Evolutionary conservation across 2,113 vertebrate species (phyloP), one percentile per base, ranked within the genome.

Genomic region (Sebastes schlegelii): DNA sequence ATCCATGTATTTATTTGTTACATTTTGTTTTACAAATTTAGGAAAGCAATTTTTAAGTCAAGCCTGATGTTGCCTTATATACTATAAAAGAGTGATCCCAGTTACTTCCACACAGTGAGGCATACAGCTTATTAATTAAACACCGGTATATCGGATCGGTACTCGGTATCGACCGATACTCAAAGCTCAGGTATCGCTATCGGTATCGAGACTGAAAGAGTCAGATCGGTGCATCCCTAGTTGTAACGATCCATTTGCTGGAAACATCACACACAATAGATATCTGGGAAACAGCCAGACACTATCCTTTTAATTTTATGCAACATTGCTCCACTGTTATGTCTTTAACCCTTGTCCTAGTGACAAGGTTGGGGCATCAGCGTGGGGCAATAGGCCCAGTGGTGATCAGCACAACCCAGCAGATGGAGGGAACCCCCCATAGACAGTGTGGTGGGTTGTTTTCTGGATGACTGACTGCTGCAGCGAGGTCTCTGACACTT

Each of bases 401-500:
- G 40, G 82, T 91, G 86, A 93, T 91, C 86, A 92, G 72, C 79
- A 74, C 66, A 65, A 67, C 52, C 17, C 68, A 73, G 82, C 87
- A 86, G 85, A 84, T 89, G 83, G 84, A 90, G 72, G 79, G 74
- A 82, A 83, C 66, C 54, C 34, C 58, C 19, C 23, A 63, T 51
- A 40, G 67, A 78, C 55, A 63, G 71, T 0, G 9, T 48, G 21
- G 51, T 45, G 40, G 48, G 82, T 57, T 76, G 84, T 88, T 92
- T 89, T 82, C 87, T 79, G 83, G 92, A 85, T 93, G 89, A 89
- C 43, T 93, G 88, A 85, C 77, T 88, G 82, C 89, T 77, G 82
- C 88, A 72, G 84, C 83, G 88, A 87, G 86, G 87, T 91, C 75
- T 86, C 88, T 93, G 82, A 74, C 82, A 82, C 84, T 74, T 75